Evolutionary conservation across 1,140 invertebrate species (phyloP).

Genomic region (Trigoniulus corallinus): DNA sequence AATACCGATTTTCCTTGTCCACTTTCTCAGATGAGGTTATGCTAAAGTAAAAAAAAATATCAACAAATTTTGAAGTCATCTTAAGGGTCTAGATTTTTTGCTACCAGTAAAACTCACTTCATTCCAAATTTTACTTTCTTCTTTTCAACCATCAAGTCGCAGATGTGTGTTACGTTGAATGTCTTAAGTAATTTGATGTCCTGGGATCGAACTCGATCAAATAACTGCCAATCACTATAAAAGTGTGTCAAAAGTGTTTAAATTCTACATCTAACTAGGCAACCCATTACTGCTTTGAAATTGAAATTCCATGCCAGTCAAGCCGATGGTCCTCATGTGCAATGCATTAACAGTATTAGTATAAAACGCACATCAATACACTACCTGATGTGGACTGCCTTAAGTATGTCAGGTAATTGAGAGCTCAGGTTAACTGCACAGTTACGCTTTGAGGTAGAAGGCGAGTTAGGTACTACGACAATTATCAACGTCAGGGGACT

Average conservation of each 20-base stretch:
- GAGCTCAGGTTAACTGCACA: no score
- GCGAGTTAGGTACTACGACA: no score
- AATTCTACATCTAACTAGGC: slow-evolving; percentile 19
- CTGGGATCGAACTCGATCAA: slow-evolving; percentile 45
- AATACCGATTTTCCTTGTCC: slow-evolving; percentile 60
- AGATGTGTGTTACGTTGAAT: slow-evolving; percentile 54
- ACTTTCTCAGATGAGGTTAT: slow-evolving; percentile 77
- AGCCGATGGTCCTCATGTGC: not conserved
- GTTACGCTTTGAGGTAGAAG: no score
- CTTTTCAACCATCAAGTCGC: slow-evolving; percentile 76
- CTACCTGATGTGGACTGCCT: no score
- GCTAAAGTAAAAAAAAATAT: slow-evolving; percentile 24
- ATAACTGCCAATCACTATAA: slow-evolving; percentile 39
- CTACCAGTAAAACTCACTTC: slow-evolving; percentile 39
- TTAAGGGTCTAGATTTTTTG: no score
- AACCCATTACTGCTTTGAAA: slow-evolving; percentile 8
- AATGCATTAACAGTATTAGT: slow-evolving; percentile 8
- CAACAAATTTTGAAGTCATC: not conserved
- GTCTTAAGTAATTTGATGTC: slow-evolving; percentile 56
- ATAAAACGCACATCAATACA: no score
- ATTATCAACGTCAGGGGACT: no score
- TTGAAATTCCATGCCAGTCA: not conserved
- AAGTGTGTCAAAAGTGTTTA: no score
- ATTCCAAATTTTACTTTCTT: slow-evolving; percentile 72
- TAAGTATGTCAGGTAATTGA: no score